Base-by-base conservation (phyloP, 2,888 invertebrate genomes). In the Tetropium fuscum region DNA sequence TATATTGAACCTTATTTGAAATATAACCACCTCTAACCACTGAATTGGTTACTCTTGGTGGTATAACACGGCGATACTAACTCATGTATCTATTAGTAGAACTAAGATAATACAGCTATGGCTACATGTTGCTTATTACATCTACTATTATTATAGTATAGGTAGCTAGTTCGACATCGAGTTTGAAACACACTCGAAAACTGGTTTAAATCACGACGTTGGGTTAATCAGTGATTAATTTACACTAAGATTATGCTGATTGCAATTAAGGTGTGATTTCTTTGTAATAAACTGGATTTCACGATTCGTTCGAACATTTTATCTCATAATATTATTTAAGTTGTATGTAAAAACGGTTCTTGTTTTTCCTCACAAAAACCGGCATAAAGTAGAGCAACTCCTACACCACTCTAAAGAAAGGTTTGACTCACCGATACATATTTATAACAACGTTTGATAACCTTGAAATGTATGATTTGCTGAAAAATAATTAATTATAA, bases 371-470 rank as follows among this genome's bases (percentile, higher is more conserved):
- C 8, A 48, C 66, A 73, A 74, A 72, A 73, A 70, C 58, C 40
- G n/a, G 11, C 34, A 54, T 62, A 68, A 73, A 73, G 68, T 74
- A 65, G 74, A 72, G 63, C 69, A 70, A 69, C 70, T 72, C 74
- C 72, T 66, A 72, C 72, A 67, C 66, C 58, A 64, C 54, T 58
- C 34, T 60, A 40, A 58, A 53, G 60, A 61, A 56, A 60, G 56
- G 56, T 58, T 51, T 34, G 32, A 54, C 57, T 60, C 25, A 44
- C 40, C 53, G 47, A 53, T 45, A 18, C 18, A 34, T 30, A 53
- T 49, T 22, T 48, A 45, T 58, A 53, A 53, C 53, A 36, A 49
- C 47, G 51, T 49, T 41, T 60, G 60, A 64, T 61, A 58, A 64
- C 56, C 63, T 63, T 64, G 60, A 59, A 67, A 62, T 49, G 47